Evolutionary conservation across 2,113 vertebrate genomes (phyloP).

Genomic region (Epinephelus moara): DNA sequence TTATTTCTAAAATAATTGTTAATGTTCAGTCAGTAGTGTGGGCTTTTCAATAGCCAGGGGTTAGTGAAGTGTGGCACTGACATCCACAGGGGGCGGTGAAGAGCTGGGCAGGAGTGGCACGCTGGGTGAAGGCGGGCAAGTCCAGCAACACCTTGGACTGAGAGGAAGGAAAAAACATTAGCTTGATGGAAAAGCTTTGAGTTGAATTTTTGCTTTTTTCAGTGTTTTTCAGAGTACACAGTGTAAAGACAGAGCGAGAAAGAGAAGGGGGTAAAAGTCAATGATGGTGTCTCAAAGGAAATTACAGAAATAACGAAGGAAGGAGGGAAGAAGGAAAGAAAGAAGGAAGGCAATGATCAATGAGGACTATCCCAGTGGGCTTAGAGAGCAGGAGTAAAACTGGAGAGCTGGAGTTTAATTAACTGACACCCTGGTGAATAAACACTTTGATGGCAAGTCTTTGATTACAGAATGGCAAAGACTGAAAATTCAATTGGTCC

Average conservation of each 20-base stretch:
- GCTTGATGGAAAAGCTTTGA: background rate
- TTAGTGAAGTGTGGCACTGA: conserved; percentile 64
- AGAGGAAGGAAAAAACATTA: conserved; percentile 29
- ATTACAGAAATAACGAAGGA: background rate
- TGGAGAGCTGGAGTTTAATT: conserved; percentile 50
- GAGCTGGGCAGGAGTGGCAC: conserved; percentile 70
- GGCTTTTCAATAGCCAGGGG: background rate
- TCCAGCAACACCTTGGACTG: conserved; percentile 77
- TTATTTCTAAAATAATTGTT: background rate
- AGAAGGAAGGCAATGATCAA: conserved; percentile 32
- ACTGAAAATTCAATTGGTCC: conserved; percentile 26
- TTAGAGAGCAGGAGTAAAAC: conserved; percentile 20
- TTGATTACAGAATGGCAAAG: conserved; percentile 33
- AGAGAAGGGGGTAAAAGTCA: background rate
- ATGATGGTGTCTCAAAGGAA: conserved; percentile 26
- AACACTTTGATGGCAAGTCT: conserved; percentile 39
- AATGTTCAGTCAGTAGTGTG: background rate
- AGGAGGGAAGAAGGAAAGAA: background rate
- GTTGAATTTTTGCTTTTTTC: background rate
- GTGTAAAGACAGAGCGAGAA: background rate
- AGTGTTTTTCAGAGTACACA: background rate
- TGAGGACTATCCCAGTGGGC: background rate
- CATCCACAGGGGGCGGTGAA: conserved; percentile 79
- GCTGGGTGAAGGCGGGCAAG: conserved; percentile 41
- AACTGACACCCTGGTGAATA: conserved; percentile 26